Conservation (phyloP, 1,140 invertebrate genomes). For the Colletes latitarsis region DNA sequence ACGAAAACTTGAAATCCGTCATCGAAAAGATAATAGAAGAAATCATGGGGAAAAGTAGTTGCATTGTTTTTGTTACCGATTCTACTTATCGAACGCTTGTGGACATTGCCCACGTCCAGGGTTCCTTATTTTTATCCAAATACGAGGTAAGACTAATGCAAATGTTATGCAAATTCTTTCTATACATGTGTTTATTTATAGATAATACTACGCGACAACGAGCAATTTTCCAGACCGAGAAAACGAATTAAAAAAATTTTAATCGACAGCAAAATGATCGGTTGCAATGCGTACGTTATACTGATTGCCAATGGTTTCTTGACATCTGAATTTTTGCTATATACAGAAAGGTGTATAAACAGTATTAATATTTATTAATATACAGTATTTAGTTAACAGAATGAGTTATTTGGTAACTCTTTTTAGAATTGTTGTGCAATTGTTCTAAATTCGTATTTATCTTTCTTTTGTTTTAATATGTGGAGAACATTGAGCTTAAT, state of each 20-base stretch:
- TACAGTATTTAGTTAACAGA: background rate
- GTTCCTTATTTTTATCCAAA: slow-evolving; percentile 46
- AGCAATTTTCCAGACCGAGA: slow-evolving; percentile 85
- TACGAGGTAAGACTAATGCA: slow-evolving; percentile 62
- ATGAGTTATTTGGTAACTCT: too few species aligned
- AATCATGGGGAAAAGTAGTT: slow-evolving; percentile 65
- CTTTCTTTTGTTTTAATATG: too few species aligned
- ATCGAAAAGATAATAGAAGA: slow-evolving; percentile 67
- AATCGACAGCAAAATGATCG: slow-evolving; percentile 82
- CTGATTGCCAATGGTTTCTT: slow-evolving; percentile 88
- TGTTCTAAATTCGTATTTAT: too few species aligned
- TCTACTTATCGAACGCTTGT: slow-evolving; percentile 66
- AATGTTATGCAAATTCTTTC: background rate
- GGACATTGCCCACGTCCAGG: slow-evolving; percentile 47
- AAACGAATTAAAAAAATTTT: slow-evolving; percentile 82
- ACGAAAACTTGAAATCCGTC: slow-evolving; percentile 59
- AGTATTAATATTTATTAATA: background rate
- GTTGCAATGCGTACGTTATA: slow-evolving; percentile 88
- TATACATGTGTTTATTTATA: slow-evolving; percentile 63
- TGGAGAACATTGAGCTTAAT: too few species aligned
- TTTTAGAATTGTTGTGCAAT: too few species aligned
- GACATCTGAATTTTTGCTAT: slow-evolving; percentile 84
- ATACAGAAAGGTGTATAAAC: slow-evolving; percentile 83
- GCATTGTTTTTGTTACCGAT: slow-evolving; percentile 74
- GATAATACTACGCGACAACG: slow-evolving; percentile 84